Conservation (phyloP, 2,797 vertebrate genomes). For the Pelodytes ibericus region DNA sequence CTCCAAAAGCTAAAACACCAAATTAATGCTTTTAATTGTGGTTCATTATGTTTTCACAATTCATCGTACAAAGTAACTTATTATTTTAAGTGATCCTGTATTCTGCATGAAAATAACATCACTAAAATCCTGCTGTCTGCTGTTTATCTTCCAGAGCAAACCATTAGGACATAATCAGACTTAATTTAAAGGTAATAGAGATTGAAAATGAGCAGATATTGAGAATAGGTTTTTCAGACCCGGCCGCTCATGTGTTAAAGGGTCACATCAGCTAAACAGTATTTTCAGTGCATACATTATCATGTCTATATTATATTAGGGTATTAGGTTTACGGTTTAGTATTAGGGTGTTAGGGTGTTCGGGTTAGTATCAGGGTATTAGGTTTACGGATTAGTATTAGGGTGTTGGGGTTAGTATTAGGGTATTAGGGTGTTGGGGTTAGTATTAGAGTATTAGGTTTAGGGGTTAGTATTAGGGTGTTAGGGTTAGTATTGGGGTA, state of each 20-base stretch:
- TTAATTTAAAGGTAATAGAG: background rate
- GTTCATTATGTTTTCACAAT: background rate
- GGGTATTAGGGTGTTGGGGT: no score
- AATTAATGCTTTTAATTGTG: background rate
- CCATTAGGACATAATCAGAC: slow-evolving; percentile 5
- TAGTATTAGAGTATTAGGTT: no score
- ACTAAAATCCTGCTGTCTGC: background rate
- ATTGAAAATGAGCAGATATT: background rate
- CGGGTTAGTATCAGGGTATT: no score
- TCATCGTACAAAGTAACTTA: background rate
- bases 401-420: no score
- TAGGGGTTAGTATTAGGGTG: no score
- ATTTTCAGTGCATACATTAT: no score
- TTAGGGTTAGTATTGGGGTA: no score
- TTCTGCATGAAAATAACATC: background rate
- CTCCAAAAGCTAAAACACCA: background rate
- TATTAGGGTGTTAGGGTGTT: no score
- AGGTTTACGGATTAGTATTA: no score
- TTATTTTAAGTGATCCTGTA: background rate
- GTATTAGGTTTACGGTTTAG: no score
- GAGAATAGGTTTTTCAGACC: background rate
- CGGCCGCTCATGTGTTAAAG: background rate
- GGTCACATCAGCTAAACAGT: no score
- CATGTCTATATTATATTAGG: no score
- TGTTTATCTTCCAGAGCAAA: background rate